Evolutionary conservation across 2,888 invertebrate genomes (phyloP), one percentile per base, ranked within the genome.

Genomic region (Diarsia brunnea): DNA sequence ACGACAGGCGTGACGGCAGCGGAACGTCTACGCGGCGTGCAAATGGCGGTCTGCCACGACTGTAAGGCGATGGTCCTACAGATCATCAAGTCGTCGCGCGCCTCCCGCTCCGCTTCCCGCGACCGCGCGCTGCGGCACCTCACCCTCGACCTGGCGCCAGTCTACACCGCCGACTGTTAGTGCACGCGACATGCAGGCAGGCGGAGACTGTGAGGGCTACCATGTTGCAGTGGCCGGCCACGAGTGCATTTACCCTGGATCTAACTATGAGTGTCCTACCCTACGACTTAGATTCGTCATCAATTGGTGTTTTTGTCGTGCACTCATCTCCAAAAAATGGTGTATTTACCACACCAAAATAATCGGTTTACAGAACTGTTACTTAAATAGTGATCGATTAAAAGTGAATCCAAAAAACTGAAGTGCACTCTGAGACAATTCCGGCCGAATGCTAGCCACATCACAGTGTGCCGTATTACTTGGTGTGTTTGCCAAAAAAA

Each of bases 61-160:
- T 99, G 99, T 96, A 98, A 98, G 93, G 98, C 98, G 79, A 98
- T 99, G 98, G 98, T 99, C 78, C 97, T 99, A 89, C 98, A 99
- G 96, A 99, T 99, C 93, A 99, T 99, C 92, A 98, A 98, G 95
- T 98, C 99, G 38, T 98, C 98, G 85, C 97, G 98, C 93, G 98
- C 98, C 77, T 98, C 98, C 82, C 97, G 98, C 89, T 98, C 99
- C 77, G 98, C 98, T 75, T 98, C 98, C 77, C 97, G 98, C 88
- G 98, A 98, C 96, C 98, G 98, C 92, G 98, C 98, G 86, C 97
- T 98, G 85, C 97, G 98, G 79, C 98, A 98, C 94, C 97, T 98
- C 90, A 98, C 98, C 60, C 97, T 98, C 66, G 98, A 98, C 95
- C 97, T 98, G 82, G 98, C 98, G 90, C 98, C 98, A 61, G 98